phyloP scores from a whole-genome alignment of 2,113 vertebrate genomes.

The Tricholaema leucomelas region DNA sequence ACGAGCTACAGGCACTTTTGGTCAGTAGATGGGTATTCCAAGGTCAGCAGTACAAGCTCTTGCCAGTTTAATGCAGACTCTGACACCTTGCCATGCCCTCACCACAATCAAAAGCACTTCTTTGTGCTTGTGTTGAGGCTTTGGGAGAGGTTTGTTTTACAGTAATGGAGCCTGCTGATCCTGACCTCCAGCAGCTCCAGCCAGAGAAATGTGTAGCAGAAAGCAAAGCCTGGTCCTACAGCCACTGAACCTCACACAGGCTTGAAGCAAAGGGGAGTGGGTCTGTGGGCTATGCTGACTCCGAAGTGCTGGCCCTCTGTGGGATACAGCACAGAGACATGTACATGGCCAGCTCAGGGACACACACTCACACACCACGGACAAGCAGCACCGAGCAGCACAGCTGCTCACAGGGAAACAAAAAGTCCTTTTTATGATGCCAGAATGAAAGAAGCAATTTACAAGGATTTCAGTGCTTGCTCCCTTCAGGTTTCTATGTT shows the following conservation, averaged over 20 bases:
- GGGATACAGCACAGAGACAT: not conserved
- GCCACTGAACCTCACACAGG: not conserved
- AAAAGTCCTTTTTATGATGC: conserved; percentile 23
- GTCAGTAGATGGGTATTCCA: not conserved
- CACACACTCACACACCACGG: accelerated
- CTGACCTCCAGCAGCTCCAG: not conserved
- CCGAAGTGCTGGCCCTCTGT: not conserved
- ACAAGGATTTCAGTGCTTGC: conserved; percentile 20
- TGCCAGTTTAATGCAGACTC: not conserved
- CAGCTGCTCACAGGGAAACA: not conserved
- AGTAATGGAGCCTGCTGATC: not conserved
- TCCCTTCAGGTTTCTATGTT: not conserved
- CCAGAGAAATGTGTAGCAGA: not conserved
- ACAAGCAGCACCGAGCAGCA: not conserved
- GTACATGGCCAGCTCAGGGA: not conserved
- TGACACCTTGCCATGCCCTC: not conserved
- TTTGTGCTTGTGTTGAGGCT: not conserved
- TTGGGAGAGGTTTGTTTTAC: not conserved
- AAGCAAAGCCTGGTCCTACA: not conserved
- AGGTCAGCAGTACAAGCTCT: not conserved
- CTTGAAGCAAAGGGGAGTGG: accelerated
- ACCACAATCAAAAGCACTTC: not conserved
- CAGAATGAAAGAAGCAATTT: conserved; percentile 47
- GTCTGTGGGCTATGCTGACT: not conserved
- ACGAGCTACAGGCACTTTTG: not conserved